phyloP scores from a whole-genome alignment of 2,797 vertebrate species.

The Gouania willdenowi region DNA sequence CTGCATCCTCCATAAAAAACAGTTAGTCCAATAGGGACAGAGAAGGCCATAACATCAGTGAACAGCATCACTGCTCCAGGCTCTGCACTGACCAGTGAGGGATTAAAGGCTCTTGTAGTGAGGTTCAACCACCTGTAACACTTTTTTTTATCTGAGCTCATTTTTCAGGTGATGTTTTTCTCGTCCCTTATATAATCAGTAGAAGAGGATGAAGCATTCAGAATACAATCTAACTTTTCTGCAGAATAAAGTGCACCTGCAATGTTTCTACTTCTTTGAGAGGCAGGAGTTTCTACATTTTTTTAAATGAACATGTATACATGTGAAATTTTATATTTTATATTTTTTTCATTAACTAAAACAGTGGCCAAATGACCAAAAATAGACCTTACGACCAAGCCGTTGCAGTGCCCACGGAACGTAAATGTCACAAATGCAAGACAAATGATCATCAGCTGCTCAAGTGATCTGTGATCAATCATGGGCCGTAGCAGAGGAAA shows the following conservation, averaged over 20 bases:
- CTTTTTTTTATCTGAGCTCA: constrained; percentile 60
- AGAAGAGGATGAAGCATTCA: constrained; percentile 68
- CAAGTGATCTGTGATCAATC: constrained; percentile 65
- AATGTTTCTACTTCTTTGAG: constrained; percentile 54
- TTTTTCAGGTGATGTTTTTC: constrained; percentile 68
- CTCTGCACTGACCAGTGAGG: too few species aligned
- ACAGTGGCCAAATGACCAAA: too few species aligned
- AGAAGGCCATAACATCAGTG: too few species aligned
- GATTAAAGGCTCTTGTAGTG: too few species aligned
- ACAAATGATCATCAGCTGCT: constrained; percentile 77
- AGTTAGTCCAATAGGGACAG: too few species aligned
- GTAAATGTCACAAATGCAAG: constrained; percentile 74
- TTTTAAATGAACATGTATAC: too few species aligned
- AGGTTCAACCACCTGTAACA: constrained; percentile 34
- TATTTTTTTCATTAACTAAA: too few species aligned
- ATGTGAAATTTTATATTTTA: too few species aligned
- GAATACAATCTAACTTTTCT: constrained; percentile 63
- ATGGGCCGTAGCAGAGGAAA: constrained; percentile 58
- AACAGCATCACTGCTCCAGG: too few species aligned
- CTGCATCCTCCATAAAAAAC: too few species aligned
- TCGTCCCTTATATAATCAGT: constrained; percentile 59
- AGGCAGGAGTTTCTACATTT: too few species aligned
- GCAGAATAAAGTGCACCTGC: constrained; percentile 46
- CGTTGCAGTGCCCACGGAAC: constrained; percentile 48
- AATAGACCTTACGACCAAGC: constrained; percentile 64